These are phyloP conservation scores for Cettia cetti DNA, from an alignment of 2,113 vertebrate species.

Conservation along the genomic window DNA sequence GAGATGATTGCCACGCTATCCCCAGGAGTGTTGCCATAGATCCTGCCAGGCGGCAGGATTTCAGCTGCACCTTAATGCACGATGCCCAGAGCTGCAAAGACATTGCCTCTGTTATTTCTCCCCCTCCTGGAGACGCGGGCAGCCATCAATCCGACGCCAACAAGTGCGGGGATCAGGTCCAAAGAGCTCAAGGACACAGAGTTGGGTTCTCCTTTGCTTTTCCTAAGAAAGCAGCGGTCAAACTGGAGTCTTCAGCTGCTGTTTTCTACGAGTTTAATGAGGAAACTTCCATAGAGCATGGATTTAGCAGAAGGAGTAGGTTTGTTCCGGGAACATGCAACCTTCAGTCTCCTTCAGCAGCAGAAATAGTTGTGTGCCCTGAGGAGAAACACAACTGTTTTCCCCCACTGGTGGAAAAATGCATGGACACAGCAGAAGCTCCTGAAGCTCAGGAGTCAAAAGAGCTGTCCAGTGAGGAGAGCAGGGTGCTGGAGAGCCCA, in stretches of 20 bases:
- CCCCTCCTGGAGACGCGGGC: slow-evolving; percentile 28
- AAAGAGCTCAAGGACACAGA: slow-evolving; percentile 73
- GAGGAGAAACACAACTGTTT: slow-evolving; percentile 56
- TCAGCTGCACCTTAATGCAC: neutral
- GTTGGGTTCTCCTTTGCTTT: slow-evolving; percentile 87
- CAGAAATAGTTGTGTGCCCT: slow-evolving; percentile 51
- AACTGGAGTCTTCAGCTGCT: slow-evolving; percentile 85
- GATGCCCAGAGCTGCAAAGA: slow-evolving; percentile 29
- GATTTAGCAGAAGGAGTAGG: slow-evolving; percentile 71
- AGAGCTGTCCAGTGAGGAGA: slow-evolving; percentile 12
- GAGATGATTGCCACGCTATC: slow-evolving; percentile 64
- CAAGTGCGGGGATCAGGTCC: slow-evolving; percentile 67
- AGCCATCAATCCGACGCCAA: neutral
- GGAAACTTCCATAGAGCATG: slow-evolving; percentile 67
- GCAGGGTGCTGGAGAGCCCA: neutral
- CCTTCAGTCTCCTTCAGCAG: slow-evolving; percentile 47
- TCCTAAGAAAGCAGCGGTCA: slow-evolving; percentile 82
- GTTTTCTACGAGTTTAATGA: slow-evolving; percentile 84
- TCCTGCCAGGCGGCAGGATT: slow-evolving; percentile 42
- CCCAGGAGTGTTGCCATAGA: slow-evolving; percentile 37
- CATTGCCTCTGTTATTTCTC: neutral
- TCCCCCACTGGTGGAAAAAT: slow-evolving; percentile 24
- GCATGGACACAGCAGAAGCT: neutral
- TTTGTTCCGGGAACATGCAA: slow-evolving; percentile 67
- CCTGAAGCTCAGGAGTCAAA: slow-evolving; percentile 45